These are phyloP conservation scores for Apodemia duryi DNA, from an alignment of 2,888 invertebrate species.

Conservation along the genomic window DNA sequence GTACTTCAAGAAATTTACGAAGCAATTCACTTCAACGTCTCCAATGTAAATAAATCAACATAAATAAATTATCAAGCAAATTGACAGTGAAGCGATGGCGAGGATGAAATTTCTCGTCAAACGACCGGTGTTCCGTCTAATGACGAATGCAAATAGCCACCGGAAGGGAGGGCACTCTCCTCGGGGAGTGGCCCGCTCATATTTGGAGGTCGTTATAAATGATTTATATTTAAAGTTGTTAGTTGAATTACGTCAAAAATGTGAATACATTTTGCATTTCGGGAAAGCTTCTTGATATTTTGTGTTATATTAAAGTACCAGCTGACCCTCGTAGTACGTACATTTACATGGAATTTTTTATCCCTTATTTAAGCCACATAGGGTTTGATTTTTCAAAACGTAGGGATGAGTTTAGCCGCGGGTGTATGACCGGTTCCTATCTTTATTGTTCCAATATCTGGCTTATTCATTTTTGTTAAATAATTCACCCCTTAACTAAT, in stretches of 20 bases:
- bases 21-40: neutral
- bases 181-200: conserved; percentile 10
- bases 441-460: too few species aligned
- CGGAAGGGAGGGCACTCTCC: conserved; percentile 6
- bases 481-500: too few species aligned
- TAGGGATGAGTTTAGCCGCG: too few species aligned
- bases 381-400: too few species aligned
- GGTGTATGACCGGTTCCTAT: too few species aligned
- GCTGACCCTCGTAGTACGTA: too few species aligned
- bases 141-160: conserved; percentile 20
- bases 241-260: neutral
- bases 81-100: conserved; percentile 12
- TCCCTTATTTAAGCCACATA: too few species aligned
- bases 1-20: neutral
- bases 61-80: conserved; percentile 4
- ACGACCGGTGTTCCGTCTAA: conserved; percentile 10
- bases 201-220: conserved; percentile 14
- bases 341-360: too few species aligned
- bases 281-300: too few species aligned
- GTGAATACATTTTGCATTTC: neutral
- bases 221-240: conserved; percentile 12
- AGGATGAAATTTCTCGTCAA: conserved; percentile 7
- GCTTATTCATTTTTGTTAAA: too few species aligned
- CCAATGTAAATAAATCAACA: conserved; percentile 1
- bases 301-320: too few species aligned